Conservation (phyloP, 1,140 invertebrate genomes). For the Eumeta japonica region DNA sequence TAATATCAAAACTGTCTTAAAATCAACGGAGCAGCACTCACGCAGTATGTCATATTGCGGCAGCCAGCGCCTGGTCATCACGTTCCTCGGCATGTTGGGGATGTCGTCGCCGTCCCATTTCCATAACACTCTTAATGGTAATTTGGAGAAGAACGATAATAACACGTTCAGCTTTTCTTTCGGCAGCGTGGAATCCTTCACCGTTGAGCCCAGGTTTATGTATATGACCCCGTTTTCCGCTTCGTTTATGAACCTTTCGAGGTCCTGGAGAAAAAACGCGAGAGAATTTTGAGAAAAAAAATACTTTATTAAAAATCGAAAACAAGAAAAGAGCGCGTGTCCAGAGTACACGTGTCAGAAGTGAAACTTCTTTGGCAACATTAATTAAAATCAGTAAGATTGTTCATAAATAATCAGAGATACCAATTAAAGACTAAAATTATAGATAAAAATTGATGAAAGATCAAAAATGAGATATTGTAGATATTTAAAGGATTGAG, state of each 20-base stretch:
- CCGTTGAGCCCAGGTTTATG: conserved; percentile 63
- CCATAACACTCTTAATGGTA: conserved; percentile 59
- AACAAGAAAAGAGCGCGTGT: no score
- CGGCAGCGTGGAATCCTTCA: conserved; percentile 59
- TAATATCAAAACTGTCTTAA: no score
- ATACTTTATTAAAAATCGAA: no score
- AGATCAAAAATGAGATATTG: no score
- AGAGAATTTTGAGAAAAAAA: not conserved
- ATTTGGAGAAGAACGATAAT: conserved; percentile 50
- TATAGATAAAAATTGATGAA: no score
- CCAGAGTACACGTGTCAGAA: no score
- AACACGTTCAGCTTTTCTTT: conserved; percentile 61
- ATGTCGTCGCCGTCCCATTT: conserved; percentile 59
- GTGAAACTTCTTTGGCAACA: no score
- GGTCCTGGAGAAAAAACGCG: conserved; percentile 44
- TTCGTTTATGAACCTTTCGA: conserved; percentile 61
- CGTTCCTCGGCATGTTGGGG: conserved; percentile 59
- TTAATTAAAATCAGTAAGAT: no score
- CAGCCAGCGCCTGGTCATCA: conserved; percentile 62
- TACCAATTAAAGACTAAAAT: no score
- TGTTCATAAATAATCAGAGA: no score
- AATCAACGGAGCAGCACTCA: no score
- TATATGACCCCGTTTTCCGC: conserved; percentile 63
- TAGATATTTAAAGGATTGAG: no score
- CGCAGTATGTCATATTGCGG: conserved; percentile 65